phyloP scores from a whole-genome alignment of 2,797 vertebrate species.

The Loriculus beryllinus region DNA sequence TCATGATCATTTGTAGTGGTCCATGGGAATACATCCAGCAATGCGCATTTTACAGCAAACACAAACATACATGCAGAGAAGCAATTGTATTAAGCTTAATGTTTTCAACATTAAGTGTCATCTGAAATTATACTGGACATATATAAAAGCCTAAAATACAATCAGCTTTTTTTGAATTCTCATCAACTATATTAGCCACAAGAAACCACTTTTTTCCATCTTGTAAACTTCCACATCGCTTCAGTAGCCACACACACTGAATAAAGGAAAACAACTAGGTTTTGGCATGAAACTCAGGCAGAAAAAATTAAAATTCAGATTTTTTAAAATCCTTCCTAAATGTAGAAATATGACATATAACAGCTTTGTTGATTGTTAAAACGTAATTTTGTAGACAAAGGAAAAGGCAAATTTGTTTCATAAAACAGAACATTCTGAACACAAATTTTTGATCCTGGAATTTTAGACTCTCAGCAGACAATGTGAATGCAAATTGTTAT shows the following conservation, averaged over 20 bases:
- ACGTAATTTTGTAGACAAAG: not conserved
- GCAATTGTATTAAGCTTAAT: not conserved
- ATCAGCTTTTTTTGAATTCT: not conserved
- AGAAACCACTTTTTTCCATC: not conserved
- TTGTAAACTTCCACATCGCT: fast-evolving
- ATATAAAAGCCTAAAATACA: not conserved
- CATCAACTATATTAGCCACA: not conserved
- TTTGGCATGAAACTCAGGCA: not conserved
- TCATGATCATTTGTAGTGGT: not conserved
- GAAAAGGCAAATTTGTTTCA: not conserved
- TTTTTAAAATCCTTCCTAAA: not conserved
- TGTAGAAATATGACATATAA: not conserved
- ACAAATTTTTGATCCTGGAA: not conserved
- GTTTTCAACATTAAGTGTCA: not conserved
- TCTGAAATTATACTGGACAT: not conserved
- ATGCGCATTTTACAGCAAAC: not conserved
- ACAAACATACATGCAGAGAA: not conserved
- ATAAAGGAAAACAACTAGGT: not conserved
- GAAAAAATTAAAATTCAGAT: fast-evolving
- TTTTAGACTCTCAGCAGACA: not conserved
- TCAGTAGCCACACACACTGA: not conserved
- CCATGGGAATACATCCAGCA: not conserved
- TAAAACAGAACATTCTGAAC: not conserved
- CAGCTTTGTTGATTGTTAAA: not conserved
- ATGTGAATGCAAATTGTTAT: fast-evolving